phyloP scores from a whole-genome alignment of 2,797 vertebrate genomes.

The Neoniphon sammara region DNA sequence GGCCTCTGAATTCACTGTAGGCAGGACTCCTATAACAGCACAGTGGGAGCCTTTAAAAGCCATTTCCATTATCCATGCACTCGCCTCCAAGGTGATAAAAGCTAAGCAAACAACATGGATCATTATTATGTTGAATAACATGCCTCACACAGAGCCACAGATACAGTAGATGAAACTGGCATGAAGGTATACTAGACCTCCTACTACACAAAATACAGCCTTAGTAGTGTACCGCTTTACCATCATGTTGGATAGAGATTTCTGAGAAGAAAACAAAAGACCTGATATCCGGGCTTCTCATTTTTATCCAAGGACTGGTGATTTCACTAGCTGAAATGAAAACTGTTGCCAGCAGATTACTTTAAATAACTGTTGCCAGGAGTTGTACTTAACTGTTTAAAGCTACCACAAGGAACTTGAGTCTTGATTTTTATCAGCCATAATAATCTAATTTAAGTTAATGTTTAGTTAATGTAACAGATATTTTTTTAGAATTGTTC shows the following conservation, averaged over 20 bases:
- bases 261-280: neutral
- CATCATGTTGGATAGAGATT: neutral
- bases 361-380: too few relatives aligned
- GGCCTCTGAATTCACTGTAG: conserved; percentile 14
- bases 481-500: too few relatives aligned
- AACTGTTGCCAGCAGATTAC: too few relatives aligned
- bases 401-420: too few relatives aligned
- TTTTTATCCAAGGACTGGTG: too few relatives aligned
- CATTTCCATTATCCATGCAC: conserved; percentile 21
- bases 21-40: conserved; percentile 16
- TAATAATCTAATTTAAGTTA: too few relatives aligned
- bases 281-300: neutral
- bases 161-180: neutral
- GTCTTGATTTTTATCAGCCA: too few relatives aligned
- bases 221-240: neutral
- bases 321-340: too few relatives aligned
- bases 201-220: neutral
- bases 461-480: too few relatives aligned
- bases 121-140: neutral
- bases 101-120: conserved; percentile 1
- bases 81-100: neutral
- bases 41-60: conserved; percentile 42
- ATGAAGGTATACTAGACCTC: neutral
- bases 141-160: neutral
- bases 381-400: too few relatives aligned